Evolutionary conservation across 2,113 vertebrate species (phyloP).

Genomic region (Neolamprologus falcicula): DNA sequence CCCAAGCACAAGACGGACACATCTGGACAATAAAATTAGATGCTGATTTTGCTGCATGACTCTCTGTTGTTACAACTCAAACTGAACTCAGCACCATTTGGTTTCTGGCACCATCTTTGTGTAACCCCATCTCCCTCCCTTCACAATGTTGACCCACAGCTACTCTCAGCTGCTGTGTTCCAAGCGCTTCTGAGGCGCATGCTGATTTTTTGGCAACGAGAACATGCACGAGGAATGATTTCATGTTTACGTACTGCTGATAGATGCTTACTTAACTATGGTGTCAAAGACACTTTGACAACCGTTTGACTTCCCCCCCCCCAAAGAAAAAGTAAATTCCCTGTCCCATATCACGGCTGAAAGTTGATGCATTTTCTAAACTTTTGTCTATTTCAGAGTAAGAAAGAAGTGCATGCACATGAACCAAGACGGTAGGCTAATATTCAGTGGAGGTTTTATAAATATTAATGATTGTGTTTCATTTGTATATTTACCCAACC

Average conservation of each 20-base stretch:
- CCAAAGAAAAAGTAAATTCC: neutral
- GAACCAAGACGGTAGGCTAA: neutral
- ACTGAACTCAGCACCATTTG: neutral
- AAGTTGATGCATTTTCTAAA: neutral
- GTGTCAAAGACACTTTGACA: neutral
- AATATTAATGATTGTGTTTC: neutral
- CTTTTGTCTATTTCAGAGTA: neutral
- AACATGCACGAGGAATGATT: slow-evolving; percentile 6
- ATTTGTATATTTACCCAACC: neutral
- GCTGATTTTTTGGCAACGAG: slow-evolving; percentile 10
- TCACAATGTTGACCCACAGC: neutral
- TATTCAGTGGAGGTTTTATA: neutral
- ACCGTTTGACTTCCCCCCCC: neutral
- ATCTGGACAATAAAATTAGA: slow-evolving; percentile 42
- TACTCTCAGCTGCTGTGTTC: neutral
- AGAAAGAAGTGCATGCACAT: neutral
- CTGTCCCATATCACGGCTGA: neutral
- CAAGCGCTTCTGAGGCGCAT: slow-evolving; percentile 8
- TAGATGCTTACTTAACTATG: slow-evolving; percentile 2
- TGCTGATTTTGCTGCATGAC: slow-evolving; percentile 18
- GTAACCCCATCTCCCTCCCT: neutral
- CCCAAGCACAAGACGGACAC: neutral
- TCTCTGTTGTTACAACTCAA: slow-evolving; percentile 15
- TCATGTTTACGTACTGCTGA: neutral
- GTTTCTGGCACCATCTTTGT: slow-evolving; percentile 9